Conservation (phyloP, 2,888 invertebrate genomes). For the Noctua fimbriata region DNA sequence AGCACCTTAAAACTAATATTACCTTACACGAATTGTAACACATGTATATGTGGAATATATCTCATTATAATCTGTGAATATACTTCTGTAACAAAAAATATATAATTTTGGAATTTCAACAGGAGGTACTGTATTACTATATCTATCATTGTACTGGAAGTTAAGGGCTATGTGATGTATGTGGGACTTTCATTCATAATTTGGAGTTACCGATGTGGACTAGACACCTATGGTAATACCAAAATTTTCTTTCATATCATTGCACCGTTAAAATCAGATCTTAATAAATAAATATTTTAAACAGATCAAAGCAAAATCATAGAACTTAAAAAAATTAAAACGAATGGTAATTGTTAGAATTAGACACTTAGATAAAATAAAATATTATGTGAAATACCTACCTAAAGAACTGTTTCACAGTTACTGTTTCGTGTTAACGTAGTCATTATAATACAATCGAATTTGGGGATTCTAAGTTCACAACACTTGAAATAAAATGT, state of each 20-base stretch:
- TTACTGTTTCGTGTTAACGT: conserved; percentile 77
- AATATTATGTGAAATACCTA: conserved; percentile 85
- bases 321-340: conserved; percentile 85
- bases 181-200: conserved; percentile 61
- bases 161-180: conserved; percentile 80
- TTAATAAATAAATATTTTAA: conserved; percentile 80
- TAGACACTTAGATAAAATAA: conserved; percentile 85
- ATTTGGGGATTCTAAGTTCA: conserved; percentile 82
- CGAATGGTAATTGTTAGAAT: conserved; percentile 86
- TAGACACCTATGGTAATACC: conserved; percentile 69
- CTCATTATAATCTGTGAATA: conserved; percentile 81
- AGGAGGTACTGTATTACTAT: conserved; percentile 83
- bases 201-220: conserved; percentile 70
- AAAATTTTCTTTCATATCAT: conserved; percentile 67
- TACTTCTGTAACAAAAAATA: conserved; percentile 83
- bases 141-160: conserved; percentile 83
- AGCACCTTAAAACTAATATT: conserved; percentile 85
- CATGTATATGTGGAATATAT: conserved; percentile 78
- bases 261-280: conserved; percentile 86
- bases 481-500: conserved; percentile 77
- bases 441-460: conserved; percentile 70
- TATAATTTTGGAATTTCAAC: conserved; percentile 86
- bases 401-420: conserved; percentile 87
- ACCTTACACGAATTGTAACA: conserved; percentile 78
- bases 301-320: conserved; percentile 90